These are phyloP conservation scores for Tethea ocularis DNA, from an alignment of 2,888 invertebrate species.

Conservation along the genomic window DNA sequence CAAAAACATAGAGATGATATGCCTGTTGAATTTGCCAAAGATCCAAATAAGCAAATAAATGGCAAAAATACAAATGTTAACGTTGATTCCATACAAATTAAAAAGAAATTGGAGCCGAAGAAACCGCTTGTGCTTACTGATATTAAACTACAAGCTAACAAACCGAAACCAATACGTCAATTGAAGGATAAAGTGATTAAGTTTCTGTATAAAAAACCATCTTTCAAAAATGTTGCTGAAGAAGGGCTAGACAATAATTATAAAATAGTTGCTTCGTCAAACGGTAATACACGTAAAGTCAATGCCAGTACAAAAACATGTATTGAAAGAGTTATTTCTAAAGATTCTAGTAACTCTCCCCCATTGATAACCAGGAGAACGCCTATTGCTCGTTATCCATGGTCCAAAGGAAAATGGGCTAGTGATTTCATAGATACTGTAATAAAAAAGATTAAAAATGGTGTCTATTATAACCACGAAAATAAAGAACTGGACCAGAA, in stretches of 20 bases:
- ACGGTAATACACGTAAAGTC: conserved; percentile 18
- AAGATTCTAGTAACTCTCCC: background rate
- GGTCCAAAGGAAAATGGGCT: conserved; percentile 63
- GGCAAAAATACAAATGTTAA: conserved; percentile 12
- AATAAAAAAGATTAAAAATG: conserved; percentile 63
- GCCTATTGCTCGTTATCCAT: conserved; percentile 33
- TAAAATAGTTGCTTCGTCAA: conserved; percentile 9
- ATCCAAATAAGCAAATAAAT: conserved; percentile 6
- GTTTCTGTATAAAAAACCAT: conserved; percentile 54
- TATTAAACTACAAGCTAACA: conserved; percentile 24
- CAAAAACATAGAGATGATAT: conserved; percentile 6
- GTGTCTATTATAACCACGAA: conserved; percentile 63
- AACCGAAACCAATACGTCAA: conserved; percentile 47
- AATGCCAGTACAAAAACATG: conserved; percentile 26
- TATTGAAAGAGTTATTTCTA: background rate
- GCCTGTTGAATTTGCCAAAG: background rate
- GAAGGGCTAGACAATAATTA: conserved; percentile 14
- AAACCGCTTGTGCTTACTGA: conserved; percentile 18
- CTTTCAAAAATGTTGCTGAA: conserved; percentile 22
- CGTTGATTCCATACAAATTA: conserved; percentile 11
- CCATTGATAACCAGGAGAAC: conserved; percentile 11
- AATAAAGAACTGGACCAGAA: conserved; percentile 23
- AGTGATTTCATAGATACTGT: conserved; percentile 73
- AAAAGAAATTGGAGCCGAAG: conserved; percentile 22
- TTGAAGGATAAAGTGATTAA: conserved; percentile 64